phyloP scores from a whole-genome alignment of 2,888 invertebrate species.

The Ethmia dodecea region DNA sequence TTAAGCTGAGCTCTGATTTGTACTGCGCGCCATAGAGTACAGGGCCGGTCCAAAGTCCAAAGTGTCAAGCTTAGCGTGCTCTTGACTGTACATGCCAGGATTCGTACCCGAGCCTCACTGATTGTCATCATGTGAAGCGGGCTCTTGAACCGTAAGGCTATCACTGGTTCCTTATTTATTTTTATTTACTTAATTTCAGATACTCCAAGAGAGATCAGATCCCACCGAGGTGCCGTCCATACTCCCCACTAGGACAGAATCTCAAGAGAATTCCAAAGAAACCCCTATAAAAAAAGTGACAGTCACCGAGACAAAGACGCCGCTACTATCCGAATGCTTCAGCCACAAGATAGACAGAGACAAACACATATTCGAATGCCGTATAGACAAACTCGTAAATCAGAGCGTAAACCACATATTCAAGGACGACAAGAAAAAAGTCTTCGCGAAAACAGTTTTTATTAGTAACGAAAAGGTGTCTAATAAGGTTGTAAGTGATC shows the following conservation, averaged over 20 bases:
- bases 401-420: conserved; percentile 64
- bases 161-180: no score
- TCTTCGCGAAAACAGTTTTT: conserved; percentile 63
- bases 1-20: no score
- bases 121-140: no score
- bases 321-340: conserved; percentile 30
- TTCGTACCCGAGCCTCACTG: no score
- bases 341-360: conserved; percentile 23
- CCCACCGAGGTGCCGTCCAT: conserved; percentile 41
- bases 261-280: conserved; percentile 24
- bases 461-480: conserved; percentile 40
- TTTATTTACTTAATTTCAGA: conserved; percentile 42
- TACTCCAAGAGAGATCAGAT: conserved; percentile 44
- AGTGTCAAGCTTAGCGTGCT: no score
- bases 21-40: no score
- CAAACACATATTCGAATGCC: conserved; percentile 51
- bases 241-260: conserved; percentile 29
- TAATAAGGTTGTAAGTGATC: conserved; percentile 12
- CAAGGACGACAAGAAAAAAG: conserved; percentile 47
- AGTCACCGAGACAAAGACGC: conserved; percentile 29
- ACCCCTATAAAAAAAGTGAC: conserved; percentile 13
- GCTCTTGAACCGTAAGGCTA: no score
- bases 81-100: no score
- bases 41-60: no score
- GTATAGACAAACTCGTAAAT: conserved; percentile 60